Evolutionary conservation across 2,797 vertebrate genomes (phyloP).

Genomic region (Sebastes wilsoni): DNA sequence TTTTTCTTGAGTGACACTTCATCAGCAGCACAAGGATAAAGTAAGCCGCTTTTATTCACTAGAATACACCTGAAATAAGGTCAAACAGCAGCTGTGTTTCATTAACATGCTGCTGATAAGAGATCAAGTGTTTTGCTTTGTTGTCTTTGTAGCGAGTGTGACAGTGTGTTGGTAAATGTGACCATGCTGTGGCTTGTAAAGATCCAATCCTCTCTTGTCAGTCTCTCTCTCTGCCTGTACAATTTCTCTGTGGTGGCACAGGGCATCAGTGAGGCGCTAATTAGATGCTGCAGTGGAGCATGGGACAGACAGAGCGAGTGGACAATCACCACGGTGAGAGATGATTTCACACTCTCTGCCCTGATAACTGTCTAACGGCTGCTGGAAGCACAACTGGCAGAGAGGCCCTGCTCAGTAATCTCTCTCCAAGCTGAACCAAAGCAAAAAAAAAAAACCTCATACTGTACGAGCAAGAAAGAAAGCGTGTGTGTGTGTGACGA

Average conservation of each 20-base stretch:
- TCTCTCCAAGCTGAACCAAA: conserved; percentile 27
- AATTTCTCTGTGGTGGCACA: conserved; percentile 24
- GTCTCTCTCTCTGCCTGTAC: conserved; percentile 6
- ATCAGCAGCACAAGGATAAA: neutral
- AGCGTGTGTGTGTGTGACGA: neutral
- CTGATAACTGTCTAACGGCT: conserved; percentile 66
- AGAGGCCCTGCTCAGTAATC: conserved; percentile 46
- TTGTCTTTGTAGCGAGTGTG: neutral
- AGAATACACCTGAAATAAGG: neutral
- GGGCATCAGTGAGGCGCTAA: conserved; percentile 64
- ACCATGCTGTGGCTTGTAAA: neutral
- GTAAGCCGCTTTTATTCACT: neutral
- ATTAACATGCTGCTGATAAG: neutral
- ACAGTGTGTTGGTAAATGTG: neutral
- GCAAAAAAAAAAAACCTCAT: neutral
- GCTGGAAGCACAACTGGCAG: conserved; percentile 60
- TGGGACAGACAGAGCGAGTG: conserved; percentile 59
- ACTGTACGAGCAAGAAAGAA: neutral
- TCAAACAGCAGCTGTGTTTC: neutral
- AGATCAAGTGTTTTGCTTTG: neutral
- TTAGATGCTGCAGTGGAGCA: conserved; percentile 68
- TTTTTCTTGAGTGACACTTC: neutral
- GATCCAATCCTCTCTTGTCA: conserved; percentile 7
- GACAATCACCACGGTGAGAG: conserved; percentile 64
- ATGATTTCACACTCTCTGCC: conserved; percentile 77